Evolutionary conservation across 2,888 invertebrate species (phyloP), one percentile per base, ranked within the genome.

Genomic region (Phalera bucephala): DNA sequence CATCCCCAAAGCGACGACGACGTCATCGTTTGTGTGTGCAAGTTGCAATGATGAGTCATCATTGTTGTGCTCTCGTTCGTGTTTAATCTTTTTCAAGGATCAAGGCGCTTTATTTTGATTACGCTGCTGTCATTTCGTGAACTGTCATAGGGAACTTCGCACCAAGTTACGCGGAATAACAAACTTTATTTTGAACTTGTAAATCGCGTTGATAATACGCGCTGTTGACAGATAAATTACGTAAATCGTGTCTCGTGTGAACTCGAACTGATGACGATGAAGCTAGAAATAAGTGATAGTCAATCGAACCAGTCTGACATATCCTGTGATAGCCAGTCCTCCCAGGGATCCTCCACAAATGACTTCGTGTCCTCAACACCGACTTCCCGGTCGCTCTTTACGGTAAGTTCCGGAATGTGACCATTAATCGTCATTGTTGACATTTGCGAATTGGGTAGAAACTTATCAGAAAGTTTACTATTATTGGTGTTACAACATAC

Each of bases 231-330:
- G 38, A 35, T 47, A 54, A 66, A 69, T 74, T 79, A 76, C 75
- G 74, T 73, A 67, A 72, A 69, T 51, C 35, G 15, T 30, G 36
- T 38, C 31, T 55, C 40, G 13, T 47, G 65, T 74, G 58, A 55
- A 55, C 46, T 44, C 54, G 72, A 65, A 77, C 77, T 72, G 40
- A 85, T 86, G 86, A 86, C 81, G 70, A 92, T 92, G 92, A 92
- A 92, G 89, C 81, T 91, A 53, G 92, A 92, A 67, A 86, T 91
- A 40, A 91, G 91, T 78, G 92, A 92, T 71, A 90, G 84, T 55
- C 85, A 91, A 53, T 92, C 92, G 52, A 92, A 92, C 73, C 91
- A 91, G 67, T 92, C 92, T 40, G 92, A 91, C 77, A 90, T 84
- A 54, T 92, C 92, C 47, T 91, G 91, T 72, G 91, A 92, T 68